Conservation (phyloP, 2,888 invertebrate genomes). For the Sinelater perroti region DNA sequence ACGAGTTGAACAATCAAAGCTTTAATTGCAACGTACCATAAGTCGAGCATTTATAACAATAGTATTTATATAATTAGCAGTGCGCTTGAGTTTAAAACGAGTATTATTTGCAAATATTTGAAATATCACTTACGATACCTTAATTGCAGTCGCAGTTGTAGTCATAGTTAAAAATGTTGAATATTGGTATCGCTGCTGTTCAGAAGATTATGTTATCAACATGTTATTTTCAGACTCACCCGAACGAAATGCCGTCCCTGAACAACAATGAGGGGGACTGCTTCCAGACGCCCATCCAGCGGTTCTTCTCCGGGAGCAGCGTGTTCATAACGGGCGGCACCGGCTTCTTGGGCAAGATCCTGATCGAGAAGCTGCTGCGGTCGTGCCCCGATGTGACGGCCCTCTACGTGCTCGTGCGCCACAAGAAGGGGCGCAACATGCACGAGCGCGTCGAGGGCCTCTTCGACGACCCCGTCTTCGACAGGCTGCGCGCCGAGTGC, state of each 20-base stretch:
- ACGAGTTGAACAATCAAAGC: too few relatives aligned
- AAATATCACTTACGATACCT: too few relatives aligned
- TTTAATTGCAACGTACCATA: too few relatives aligned
- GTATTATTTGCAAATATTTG: too few relatives aligned
- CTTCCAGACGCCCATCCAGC: constrained; percentile 50
- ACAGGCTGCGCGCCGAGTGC: constrained; percentile 63
- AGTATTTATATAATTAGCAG: too few relatives aligned
- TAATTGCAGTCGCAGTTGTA: too few relatives aligned
- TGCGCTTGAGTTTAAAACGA: too few relatives aligned
- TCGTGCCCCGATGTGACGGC: constrained; percentile 64
- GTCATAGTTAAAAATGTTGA: too few relatives aligned
- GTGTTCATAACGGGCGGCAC: constrained; percentile 62
- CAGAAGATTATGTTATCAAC: too few relatives aligned
- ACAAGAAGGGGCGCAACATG: constrained; percentile 70
- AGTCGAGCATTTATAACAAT: too few relatives aligned
- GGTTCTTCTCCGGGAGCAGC: constrained; percentile 54
- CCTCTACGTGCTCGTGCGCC: constrained; percentile 66
- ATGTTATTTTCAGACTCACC: too few relatives aligned
- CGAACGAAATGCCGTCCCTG: constrained; percentile 27
- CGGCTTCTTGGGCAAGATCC: constrained; percentile 66
- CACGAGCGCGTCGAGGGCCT: constrained; percentile 72
- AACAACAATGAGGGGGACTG: constrained; percentile 18
- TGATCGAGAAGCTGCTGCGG: constrained; percentile 69
- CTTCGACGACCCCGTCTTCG: constrained; percentile 73
- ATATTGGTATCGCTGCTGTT: too few relatives aligned